phyloP scores from a whole-genome alignment of 2,797 vertebrate species.

The Siniperca undulata region DNA sequence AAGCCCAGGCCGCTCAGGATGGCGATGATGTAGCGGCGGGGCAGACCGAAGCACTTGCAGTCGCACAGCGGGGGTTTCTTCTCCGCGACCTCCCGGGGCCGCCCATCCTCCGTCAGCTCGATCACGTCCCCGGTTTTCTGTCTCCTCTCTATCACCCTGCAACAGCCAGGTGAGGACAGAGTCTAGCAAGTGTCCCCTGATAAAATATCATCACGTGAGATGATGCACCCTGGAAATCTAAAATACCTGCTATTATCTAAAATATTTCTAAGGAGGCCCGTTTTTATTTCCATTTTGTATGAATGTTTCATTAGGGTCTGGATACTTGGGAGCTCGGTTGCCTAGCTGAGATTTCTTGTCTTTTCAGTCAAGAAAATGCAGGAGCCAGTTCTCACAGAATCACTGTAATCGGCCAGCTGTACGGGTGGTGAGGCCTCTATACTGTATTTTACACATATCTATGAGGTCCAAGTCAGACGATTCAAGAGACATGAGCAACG shows the following conservation, averaged over 20 bases:
- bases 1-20: constrained; percentile 99
- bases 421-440: constrained; percentile 14
- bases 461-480: too few relatives aligned
- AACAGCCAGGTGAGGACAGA: constrained; percentile 49
- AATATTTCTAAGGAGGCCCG: neutral
- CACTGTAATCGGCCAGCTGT: neutral
- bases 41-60: constrained; percentile 95
- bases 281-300: neutral
- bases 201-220: neutral
- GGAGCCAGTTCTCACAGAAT: neutral
- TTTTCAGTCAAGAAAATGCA: neutral
- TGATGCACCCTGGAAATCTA: neutral
- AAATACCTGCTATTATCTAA: rapidly evolving
- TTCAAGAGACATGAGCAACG: neutral
- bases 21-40: constrained; percentile 97
- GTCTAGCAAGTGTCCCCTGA: neutral
- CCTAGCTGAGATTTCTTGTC: neutral
- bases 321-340: neutral
- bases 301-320: neutral
- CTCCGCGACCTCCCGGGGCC: constrained; percentile 88
- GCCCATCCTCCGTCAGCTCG: constrained; percentile 96
- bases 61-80: constrained; percentile 94
- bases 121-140: constrained; percentile 93
- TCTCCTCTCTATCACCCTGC: constrained; percentile 93
- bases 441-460: neutral